Percentiles rank a stretch among this genome's conserved stretches.
Evolutionary conservation across 2,888 invertebrate species (phyloP).

Genomic region (Amphipoea lucens): DNA sequence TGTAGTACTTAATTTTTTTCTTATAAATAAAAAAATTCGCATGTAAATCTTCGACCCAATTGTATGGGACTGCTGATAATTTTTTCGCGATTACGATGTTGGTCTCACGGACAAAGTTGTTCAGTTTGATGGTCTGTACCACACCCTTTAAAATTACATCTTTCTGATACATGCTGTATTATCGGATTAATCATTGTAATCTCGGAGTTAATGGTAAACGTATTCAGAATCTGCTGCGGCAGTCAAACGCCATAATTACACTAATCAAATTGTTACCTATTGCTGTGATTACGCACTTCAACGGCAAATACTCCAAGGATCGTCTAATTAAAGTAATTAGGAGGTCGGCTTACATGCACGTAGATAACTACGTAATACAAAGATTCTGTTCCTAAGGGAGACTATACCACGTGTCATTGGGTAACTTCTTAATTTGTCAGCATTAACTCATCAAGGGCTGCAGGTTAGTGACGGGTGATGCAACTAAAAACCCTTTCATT

Average conservation of each 20-base stretch:
- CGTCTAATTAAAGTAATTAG: conserved; percentile 22
- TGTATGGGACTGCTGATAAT: background rate
- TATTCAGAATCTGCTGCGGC: conserved; percentile 26
- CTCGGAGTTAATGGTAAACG: conserved; percentile 22
- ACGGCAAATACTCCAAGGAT: background rate
- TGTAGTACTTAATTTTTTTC: background rate
- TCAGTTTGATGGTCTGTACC: background rate
- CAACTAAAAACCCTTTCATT: conserved; percentile 63
- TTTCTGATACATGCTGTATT: background rate
- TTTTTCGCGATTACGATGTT: background rate
- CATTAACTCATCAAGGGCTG: conserved; percentile 44
- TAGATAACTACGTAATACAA: background rate
- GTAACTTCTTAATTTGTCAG: conserved; percentile 43
- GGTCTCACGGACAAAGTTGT: background rate
- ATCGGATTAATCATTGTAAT: conserved; percentile 20
- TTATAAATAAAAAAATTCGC: background rate
- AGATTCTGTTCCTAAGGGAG: background rate
- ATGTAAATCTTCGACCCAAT: background rate
- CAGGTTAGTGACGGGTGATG: conserved; percentile 26
- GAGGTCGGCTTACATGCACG: background rate
- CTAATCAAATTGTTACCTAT: conserved; percentile 25
- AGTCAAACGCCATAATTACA: conserved; percentile 32
- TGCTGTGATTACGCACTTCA: conserved; percentile 21
- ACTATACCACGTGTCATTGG: background rate
- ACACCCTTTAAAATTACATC: background rate